A percentile compares a stretch with the other conserved stretches of the same genome.
These are phyloP conservation scores for Pardalotus punctatus DNA, from an alignment of 2,113 vertebrate genomes.

Conservation along the genomic window DNA sequence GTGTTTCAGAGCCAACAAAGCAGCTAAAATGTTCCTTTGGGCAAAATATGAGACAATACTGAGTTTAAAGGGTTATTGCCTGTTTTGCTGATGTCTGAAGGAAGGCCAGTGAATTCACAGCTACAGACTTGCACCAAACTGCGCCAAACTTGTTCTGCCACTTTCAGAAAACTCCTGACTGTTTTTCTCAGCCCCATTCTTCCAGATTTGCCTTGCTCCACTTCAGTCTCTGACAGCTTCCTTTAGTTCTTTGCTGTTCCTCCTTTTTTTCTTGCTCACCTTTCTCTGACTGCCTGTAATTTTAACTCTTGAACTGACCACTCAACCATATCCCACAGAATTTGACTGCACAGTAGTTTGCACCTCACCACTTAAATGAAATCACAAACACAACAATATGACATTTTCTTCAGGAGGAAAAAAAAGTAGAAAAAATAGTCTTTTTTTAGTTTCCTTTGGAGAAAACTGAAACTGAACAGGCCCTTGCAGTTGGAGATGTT, in stretches of 20 bases:
- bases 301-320: not conserved
- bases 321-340: not conserved
- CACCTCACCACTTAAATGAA: not conserved
- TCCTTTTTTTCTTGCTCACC: not conserved
- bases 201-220: not conserved
- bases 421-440: accelerated
- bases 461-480: not conserved
- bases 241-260: not conserved
- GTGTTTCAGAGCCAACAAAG: not conserved
- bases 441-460: not conserved
- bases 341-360: not conserved
- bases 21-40: not conserved
- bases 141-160: not conserved
- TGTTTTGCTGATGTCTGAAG: not conserved
- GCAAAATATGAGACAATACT: not conserved
- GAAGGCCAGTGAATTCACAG: not conserved
- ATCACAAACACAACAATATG: not conserved
- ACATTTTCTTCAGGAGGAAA: not conserved
- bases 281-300: not conserved
- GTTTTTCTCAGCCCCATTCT: not conserved
- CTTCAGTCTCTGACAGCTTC: not conserved
- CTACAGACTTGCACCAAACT: not conserved
- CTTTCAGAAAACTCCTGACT: not conserved
- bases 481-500: not conserved
- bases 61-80: not conserved